Evolutionary conservation across 1,140 invertebrate genomes (phyloP), one percentile per base, ranked within the genome.

Genomic region (Drosophila varians): DNA sequence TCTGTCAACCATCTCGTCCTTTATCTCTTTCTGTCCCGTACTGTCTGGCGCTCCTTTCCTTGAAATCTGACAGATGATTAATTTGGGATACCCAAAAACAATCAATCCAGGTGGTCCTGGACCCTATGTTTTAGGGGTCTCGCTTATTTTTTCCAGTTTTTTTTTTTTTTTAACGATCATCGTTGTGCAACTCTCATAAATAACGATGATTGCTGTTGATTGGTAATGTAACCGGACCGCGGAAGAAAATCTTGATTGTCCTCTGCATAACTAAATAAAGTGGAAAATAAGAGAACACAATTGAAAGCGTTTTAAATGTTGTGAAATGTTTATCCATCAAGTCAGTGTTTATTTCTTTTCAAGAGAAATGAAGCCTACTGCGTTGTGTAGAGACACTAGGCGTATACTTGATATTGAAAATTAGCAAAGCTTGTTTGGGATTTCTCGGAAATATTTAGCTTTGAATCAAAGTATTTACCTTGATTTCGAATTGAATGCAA

Each of bases 91-190:
- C 58, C 64, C 45, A 40, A 72, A 57, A 73, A 61, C 68, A 77
- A 74, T 83, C 80, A 58, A 71, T 73, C 72, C 66, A 64, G 80
- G 80, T 84, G 80, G 80, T 84, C 76, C 72, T 65, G 62, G 28
- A 0, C 25, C 28, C 48, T 14, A 34, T 42, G 14, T 14, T 60
- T 46, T 14, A 36, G 36, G 54, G 38, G 34, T 57, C 58, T 45
- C 14, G 14, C 25, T 62, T 18, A 11, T 31, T 31, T 31, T 64
- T 65, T 47, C 23, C 21, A n/a, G n/a, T n/a, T n/a, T 28, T 21
- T 25, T 48, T 47, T 51, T 65, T 31, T 25, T 23, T 53, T 54
- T 74, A 62, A 54, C 42, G 62, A 74, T 58, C 62, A 64, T 70
- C 64, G 62, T 57, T 82, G 74, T 74, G 78, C 79, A 77, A 78